These are phyloP conservation scores for Nibea coibor DNA, from an alignment of 2,113 vertebrate genomes.

Conservation along the genomic window DNA sequence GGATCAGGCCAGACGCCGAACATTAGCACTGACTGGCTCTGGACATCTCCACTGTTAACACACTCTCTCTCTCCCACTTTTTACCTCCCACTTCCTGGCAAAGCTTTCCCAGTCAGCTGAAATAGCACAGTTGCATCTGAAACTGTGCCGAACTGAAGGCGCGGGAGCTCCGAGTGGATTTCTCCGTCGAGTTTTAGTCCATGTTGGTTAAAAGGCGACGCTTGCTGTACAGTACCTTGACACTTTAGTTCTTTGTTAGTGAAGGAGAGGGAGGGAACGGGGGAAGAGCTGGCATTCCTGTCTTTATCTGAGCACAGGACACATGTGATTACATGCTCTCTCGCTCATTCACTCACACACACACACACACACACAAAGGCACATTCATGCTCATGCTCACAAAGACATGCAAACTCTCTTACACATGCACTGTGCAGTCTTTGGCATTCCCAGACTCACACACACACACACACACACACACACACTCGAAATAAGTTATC, in stretches of 20 bases:
- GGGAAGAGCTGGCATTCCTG: constrained; percentile 61
- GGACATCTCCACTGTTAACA: neutral
- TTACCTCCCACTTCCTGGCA: neutral
- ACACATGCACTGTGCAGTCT: neutral
- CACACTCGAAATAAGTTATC: neutral
- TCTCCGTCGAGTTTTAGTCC: neutral
- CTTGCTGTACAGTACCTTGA: constrained; percentile 12
- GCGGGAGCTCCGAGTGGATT: neutral
- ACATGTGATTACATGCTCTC: constrained; percentile 73
- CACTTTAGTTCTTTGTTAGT: constrained; percentile 36
- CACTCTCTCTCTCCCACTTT: neutral
- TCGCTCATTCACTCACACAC: constrained; percentile 27
- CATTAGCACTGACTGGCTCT: no score
- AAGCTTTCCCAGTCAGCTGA: neutral
- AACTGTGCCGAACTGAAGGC: neutral
- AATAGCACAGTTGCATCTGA: neutral
- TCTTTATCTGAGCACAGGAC: constrained; percentile 69
- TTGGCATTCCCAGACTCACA: neutral
- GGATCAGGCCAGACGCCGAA: no score
- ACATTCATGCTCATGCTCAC: constrained; percentile 42
- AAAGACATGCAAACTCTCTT: constrained; percentile 38
- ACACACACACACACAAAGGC: constrained; percentile 30
- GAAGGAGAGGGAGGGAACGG: constrained; percentile 10
- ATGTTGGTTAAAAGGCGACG: neutral
- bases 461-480: neutral